Evolutionary conservation across 2,888 invertebrate species (phyloP).

Genomic region (Chymomyza caudatula): DNA sequence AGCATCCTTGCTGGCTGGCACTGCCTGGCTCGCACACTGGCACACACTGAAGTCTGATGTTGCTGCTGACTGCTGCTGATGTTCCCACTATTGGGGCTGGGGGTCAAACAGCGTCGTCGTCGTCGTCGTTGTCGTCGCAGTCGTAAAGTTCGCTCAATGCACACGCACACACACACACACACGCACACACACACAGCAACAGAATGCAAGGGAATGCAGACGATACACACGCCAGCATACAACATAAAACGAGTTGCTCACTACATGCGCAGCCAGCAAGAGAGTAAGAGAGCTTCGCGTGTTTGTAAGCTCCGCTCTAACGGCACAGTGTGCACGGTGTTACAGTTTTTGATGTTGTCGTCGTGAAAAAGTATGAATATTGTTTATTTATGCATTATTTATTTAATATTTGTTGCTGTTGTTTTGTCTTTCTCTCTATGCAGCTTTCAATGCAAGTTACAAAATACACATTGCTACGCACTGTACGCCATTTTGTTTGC

Average conservation of each 20-base stretch:
- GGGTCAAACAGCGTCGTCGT: slow-evolving; percentile 17
- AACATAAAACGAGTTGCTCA: neutral
- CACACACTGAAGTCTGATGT: slow-evolving; percentile 28
- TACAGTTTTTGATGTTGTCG: neutral
- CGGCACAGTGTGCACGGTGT: slow-evolving; percentile 13
- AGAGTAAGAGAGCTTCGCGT: slow-evolving; percentile 15
- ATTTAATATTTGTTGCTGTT: slow-evolving; percentile 35
- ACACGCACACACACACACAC: no score
- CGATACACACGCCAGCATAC: slow-evolving; percentile 8
- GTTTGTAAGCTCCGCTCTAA: slow-evolving; percentile 26
- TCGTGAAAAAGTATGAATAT: slow-evolving; percentile 40
- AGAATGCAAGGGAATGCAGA: slow-evolving; percentile 3
- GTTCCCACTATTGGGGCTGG: slow-evolving; percentile 37
- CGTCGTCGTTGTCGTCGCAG: neutral
- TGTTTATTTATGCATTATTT: slow-evolving; percentile 41
- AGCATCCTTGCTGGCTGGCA: slow-evolving; percentile 61
- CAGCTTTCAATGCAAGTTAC: slow-evolving; percentile 18
- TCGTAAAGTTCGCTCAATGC: no score
- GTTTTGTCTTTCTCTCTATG: neutral
- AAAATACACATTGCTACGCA: neutral
- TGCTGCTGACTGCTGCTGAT: slow-evolving; percentile 19
- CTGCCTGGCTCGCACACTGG: slow-evolving; percentile 57
- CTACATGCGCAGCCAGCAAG: slow-evolving; percentile 2
- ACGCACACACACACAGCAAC: no score
- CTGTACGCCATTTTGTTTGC: slow-evolving; percentile 10